These are phyloP conservation scores for Acronicta psi DNA, from an alignment of 2,888 invertebrate genomes.

Conservation along the genomic window DNA sequence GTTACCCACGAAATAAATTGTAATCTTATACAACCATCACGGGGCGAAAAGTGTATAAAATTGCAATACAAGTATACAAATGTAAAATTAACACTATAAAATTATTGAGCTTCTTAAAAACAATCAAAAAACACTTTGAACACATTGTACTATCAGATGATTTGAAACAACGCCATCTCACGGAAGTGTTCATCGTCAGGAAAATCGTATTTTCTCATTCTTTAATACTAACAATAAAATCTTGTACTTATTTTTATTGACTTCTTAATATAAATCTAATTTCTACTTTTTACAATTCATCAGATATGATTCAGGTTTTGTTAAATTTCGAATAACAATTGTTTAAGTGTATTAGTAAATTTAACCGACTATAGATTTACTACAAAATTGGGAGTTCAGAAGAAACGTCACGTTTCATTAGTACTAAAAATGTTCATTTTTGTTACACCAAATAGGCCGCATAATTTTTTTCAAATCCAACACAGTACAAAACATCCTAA, in stretches of 20 bases:
- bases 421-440: slow-evolving; percentile 27
- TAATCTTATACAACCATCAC: slow-evolving; percentile 5
- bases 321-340: slow-evolving; percentile 43
- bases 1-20: no score
- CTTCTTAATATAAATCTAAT: slow-evolving; percentile 39
- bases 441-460: slow-evolving; percentile 58
- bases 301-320: slow-evolving; percentile 51
- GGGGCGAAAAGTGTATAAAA: slow-evolving; percentile 16
- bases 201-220: slow-evolving; percentile 34
- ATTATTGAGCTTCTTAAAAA: slow-evolving; percentile 42
- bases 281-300: slow-evolving; percentile 55
- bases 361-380: slow-evolving; percentile 37
- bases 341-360: slow-evolving; percentile 29
- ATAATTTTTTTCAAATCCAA: slow-evolving; percentile 58
- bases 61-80: slow-evolving; percentile 24
- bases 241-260: slow-evolving; percentile 57
- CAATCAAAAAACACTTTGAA: slow-evolving; percentile 14
- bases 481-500: slow-evolving; percentile 65
- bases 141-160: slow-evolving; percentile 12
- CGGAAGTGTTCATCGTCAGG: slow-evolving; percentile 3
- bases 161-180: slow-evolving; percentile 26
- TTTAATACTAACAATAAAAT: slow-evolving; percentile 46
- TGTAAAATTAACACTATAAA: slow-evolving; percentile 19
- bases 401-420: slow-evolving; percentile 17
- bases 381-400: slow-evolving; percentile 37